Evolutionary conservation across 2,888 invertebrate genomes (phyloP), one percentile per base, ranked within the genome.

Genomic region (Tetragonula carbonaria): DNA sequence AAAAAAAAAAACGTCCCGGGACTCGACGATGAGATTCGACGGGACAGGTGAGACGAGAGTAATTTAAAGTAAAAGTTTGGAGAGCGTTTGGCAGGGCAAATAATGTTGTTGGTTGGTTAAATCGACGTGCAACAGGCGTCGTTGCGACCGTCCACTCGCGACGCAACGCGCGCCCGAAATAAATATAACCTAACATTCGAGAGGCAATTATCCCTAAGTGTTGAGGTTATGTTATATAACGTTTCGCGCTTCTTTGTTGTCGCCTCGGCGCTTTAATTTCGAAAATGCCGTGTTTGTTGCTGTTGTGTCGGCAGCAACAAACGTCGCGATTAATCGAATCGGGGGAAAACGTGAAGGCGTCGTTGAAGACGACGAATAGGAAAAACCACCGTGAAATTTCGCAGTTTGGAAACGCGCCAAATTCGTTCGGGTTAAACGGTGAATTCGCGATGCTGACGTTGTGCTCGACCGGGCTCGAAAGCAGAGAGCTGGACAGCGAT

Each of bases 101-200:
- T 28, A 67, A 16, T 33, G 13, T 50, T 50, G 1, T 13, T n/a
- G 50, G n/a, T 50, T 67, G n/a, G 45, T 50, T 50, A 50, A 67
- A 67, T n/a, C 21, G 23, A 66, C 5, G 65, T 21, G 65, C 65
- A 66, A 66, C 65, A 66, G 65, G 65, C 65, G 21, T 59, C n/a
- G 45, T 8, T 2, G 57, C 14, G 14, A 57, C 23, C 57, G 18
- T 28, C 16, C 16, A 62, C 1, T 8, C 23, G 6, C 16, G 3
- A 8, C 62, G 3, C 57, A 23, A 16, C 23, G 21, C 21, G 18
- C 33, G 28, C 28, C 28, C 11, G 33, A 45, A 45, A 38, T 8
- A 45, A 16, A n/a, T 23, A 50, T 45, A 45, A 45, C 45, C 45
- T 45, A 8, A 45, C 14, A 18, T 4, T n/a, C 13, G 14, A 18